Evolutionary conservation across 2,113 vertebrate genomes (phyloP), one percentile per base, ranked within the genome.

Genomic region (Lepidiolamprologus cunningtoni): DNA sequence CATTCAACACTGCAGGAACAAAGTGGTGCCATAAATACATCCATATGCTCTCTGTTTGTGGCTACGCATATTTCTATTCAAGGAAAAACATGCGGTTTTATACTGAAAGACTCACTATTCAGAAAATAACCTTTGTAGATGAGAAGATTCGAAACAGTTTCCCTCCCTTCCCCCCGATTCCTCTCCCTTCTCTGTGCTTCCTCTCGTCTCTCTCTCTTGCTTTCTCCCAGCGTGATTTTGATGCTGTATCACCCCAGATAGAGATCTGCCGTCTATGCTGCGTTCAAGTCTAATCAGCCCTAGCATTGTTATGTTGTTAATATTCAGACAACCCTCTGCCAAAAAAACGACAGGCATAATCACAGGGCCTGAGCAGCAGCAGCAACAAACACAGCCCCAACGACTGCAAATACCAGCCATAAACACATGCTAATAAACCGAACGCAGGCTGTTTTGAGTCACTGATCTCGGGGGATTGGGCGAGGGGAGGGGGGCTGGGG

Each of bases 41-140:
- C 95, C 96, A 97, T 94, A 96, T 96, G 96, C 92, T 91, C 91
- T 89, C 83, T 94, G 95, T 96, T 96, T 96, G 95, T 95, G 95
- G 96, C 89, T 93, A 86, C 57, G 92, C 94, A 95, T 93, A 95
- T 95, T 96, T 96, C 95, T 95, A 92, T 93, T 94, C 93, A 91
- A 94, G 92, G 94, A 94, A 95, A 95, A 95, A 95, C 94, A 95
- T 93, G 94, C 83, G 89, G 93, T 94, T 96, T 95, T 86, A 91
- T 93, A 92, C 94, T 92, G 87, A 94, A 94, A 95, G 93, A 93
- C 92, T 93, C 93, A 91, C 93, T 93, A 94, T 95, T 96, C 93
- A 94, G 87, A 95, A 94, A 94, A 94, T 92, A 94, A 94, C 94
- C 92, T 95, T 94, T 96, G 94, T 94, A 95, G 95, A 96, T 95